Base-by-base conservation (phyloP, 2,113 vertebrate species). In the Phaethon lepturus region DNA sequence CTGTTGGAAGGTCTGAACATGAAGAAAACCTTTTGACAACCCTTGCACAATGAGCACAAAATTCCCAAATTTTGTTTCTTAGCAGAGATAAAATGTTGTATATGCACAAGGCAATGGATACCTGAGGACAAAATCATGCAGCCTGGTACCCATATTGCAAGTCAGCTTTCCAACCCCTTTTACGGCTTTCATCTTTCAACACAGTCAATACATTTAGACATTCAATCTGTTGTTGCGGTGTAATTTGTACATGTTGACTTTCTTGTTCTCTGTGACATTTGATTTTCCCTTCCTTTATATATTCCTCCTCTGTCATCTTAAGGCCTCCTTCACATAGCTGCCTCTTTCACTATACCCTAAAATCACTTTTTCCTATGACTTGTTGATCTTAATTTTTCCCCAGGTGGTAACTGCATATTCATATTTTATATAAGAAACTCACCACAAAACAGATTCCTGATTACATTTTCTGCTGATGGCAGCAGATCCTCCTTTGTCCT, bases 211-310 rank as follows among this genome's bases (percentile, higher is more conserved):
- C 16, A 64, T 52, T 77, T 56, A 76, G 58, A 75, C 59, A 80
- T 91, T 94, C 68, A 64, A 83, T 86, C 80, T 84, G 64, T 47
- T 68, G 33, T 56, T 79, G 67, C 10, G 1, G 33, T 73, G 33
- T 60, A 93, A 73, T 83, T 91, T 69, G 29, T 75, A 56, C 47
- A 35, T 38, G 59, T 76, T 80, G 72, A 72, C 58, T 93, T 75
- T 72, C 58, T 82, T 62, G 33, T 62, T 94, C 75, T 88, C 77
- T 63, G 68, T 76, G 69, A 93, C 74, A 91, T 91, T 93, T 93
- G 64, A 60, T 87, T 94, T 94, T 90, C 24, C 38, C n/a, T 73
- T 71, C 40, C 50, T 73, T 72, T 89, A 84, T 83, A 64, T 80
- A 84, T 89, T 95, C 68, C 84, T 95, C 12, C 17, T 42, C 40